These are phyloP conservation scores for Arizona elegans DNA, from an alignment of 2,113 vertebrate genomes.

Conservation along the genomic window DNA sequence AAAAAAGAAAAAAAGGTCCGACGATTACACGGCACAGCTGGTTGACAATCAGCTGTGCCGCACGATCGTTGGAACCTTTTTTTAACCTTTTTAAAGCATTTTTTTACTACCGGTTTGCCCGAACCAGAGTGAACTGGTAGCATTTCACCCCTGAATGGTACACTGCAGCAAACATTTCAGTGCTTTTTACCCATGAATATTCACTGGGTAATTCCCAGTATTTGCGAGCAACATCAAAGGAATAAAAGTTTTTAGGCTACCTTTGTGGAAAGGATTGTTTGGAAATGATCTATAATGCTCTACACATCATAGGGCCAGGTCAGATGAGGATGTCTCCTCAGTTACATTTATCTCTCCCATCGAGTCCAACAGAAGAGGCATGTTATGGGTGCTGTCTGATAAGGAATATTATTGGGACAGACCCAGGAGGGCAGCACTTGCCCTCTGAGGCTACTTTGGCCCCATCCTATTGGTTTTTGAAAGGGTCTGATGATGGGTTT, in stretches of 20 bases:
- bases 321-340: not conserved
- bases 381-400: not conserved
- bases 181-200: not conserved
- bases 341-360: not conserved
- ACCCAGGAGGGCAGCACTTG: rapidly evolving
- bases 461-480: not conserved
- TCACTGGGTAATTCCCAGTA: not conserved
- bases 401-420: not conserved
- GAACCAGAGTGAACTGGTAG: too few species aligned
- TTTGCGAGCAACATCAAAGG: not conserved
- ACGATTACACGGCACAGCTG: too few species aligned
- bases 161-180: not conserved
- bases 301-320: not conserved
- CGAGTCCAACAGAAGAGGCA: not conserved
- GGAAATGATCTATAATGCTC: not conserved
- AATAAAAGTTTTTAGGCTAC: not conserved
- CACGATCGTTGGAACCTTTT: too few species aligned
- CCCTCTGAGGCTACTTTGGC: not conserved
- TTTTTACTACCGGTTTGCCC: too few species aligned
- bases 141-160: not conserved
- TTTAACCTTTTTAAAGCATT: too few species aligned
- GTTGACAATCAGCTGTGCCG: too few species aligned
- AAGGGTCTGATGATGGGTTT: not conserved
- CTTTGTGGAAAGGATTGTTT: not conserved
- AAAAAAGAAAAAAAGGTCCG: too few species aligned